Evolutionary conservation across 1,140 invertebrate species (phyloP).

Genomic region (Akabosia matsudoensis): DNA sequence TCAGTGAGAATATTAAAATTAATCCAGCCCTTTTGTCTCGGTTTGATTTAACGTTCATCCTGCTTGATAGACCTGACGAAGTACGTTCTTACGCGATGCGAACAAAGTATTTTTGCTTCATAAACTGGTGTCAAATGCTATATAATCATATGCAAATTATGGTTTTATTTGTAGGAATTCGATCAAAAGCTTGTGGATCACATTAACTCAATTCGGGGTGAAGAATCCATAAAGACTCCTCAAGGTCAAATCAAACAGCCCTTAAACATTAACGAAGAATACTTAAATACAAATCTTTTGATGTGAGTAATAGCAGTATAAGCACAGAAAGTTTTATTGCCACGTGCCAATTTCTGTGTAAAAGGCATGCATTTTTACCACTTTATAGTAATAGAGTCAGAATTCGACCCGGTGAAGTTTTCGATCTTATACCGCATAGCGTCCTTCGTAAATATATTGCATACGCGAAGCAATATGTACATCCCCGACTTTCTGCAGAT

Average conservation of each 20-base stretch:
- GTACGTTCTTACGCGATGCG: no score
- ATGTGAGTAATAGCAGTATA: neutral
- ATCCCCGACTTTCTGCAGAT: conserved; percentile 68
- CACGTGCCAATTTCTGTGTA: neutral
- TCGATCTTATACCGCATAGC: conserved; percentile 70
- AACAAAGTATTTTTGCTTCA: neutral
- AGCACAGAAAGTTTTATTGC: neutral
- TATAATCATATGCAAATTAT: no score
- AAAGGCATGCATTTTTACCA: neutral
- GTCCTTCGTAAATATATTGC: conserved; percentile 85
- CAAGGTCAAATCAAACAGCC: neutral
- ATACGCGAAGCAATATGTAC: conserved; percentile 84
- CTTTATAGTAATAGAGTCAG: conserved; percentile 62
- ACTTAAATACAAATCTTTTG: neutral
- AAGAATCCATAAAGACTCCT: neutral
- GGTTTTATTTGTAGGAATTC: conserved; percentile 60
- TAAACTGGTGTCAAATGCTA: no score
- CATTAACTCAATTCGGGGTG: conserved; percentile 64
- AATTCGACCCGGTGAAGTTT: conserved; percentile 58
- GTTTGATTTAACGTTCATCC: conserved; percentile 90
- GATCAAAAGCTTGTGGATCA: conserved; percentile 77
- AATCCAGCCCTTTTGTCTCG: conserved; percentile 78
- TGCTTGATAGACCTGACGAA: conserved; percentile 80
- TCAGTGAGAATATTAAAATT: conserved; percentile 86
- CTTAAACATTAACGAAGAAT: no score